Evolutionary conservation across 2,888 invertebrate species (phyloP).

Genomic region (Eupeodes luniger): DNA sequence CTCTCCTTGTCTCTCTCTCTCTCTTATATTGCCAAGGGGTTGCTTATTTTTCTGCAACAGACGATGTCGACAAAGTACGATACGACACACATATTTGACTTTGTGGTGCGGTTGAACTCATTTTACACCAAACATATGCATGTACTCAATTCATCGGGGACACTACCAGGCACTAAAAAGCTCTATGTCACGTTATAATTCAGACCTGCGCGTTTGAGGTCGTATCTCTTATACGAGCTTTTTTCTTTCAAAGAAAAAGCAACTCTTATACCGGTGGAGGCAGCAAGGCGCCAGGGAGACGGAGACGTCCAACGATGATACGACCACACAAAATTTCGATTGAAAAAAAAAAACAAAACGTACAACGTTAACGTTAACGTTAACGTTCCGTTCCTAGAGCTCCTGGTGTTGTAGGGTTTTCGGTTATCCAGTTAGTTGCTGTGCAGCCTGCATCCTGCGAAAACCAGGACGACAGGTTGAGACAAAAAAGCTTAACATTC

Average conservation of each 20-base stretch:
- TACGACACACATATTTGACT: constrained; percentile 68
- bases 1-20: not conserved
- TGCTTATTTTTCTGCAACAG: constrained; percentile 33
- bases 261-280: constrained; percentile 60
- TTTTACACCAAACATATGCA: constrained; percentile 70
- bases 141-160: constrained; percentile 68
- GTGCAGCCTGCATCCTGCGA: constrained; percentile 74
- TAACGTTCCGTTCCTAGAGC: constrained; percentile 29
- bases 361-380: not conserved
- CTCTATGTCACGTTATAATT: constrained; percentile 1
- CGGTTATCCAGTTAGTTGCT: constrained; percentile 64
- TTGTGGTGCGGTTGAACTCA: constrained; percentile 68
- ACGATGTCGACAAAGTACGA: not conserved
- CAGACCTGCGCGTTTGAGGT: constrained; percentile 43
- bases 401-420: constrained; percentile 48
- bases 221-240: constrained; percentile 63
- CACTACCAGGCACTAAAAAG: constrained; percentile 73
- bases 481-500: constrained; percentile 46
- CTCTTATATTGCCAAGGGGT: constrained; percentile 49
- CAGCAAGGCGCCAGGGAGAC: constrained; percentile 57
- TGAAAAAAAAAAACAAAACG: not conserved
- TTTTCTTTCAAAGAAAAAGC: not conserved
- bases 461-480: constrained; percentile 71
- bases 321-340: not conserved
- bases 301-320: constrained; percentile 37